Percentiles rank a stretch among this genome's conserved stretches.
Evolutionary conservation across 2,888 invertebrate species (phyloP).

Genomic region (Cylloceria caligata): DNA sequence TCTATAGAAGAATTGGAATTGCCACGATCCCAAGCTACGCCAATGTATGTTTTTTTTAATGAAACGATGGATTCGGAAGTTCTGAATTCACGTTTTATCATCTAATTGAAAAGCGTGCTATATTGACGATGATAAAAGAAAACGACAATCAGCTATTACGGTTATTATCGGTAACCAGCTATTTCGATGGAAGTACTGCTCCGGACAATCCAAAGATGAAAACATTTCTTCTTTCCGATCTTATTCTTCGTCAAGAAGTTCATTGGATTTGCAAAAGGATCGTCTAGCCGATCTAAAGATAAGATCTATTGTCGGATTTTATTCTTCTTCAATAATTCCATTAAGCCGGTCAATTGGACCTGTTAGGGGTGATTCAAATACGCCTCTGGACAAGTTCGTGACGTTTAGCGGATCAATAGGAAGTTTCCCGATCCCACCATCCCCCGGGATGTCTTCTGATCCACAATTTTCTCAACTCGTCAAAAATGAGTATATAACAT

Average conservation of each 20-base stretch:
- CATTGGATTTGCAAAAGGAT: no score
- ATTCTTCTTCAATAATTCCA: no score
- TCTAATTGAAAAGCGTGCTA: neutral
- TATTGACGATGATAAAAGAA: neutral
- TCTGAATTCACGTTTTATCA: neutral
- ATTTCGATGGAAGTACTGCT: no score
- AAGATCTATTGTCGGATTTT: no score
- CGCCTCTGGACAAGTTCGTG: neutral
- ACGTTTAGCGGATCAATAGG: slow-evolving; percentile 86
- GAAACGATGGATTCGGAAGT: neutral
- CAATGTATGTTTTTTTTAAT: neutral
- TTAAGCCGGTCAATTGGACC: no score
- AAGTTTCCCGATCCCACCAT: slow-evolving; percentile 91
- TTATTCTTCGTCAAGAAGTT: no score
- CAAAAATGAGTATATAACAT: slow-evolving; percentile 90
- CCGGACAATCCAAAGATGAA: no score
- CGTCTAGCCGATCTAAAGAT: no score
- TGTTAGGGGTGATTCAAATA: no score
- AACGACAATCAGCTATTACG: no score
- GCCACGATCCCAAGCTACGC: neutral
- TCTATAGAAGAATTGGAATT: neutral
- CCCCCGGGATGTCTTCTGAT: slow-evolving; percentile 89
- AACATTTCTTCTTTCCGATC: no score
- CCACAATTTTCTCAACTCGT: slow-evolving; percentile 90
- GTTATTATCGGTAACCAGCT: no score